These are phyloP conservation scores for Electrophaes corylata DNA, from an alignment of 2,888 invertebrate genomes.

Conservation along the genomic window DNA sequence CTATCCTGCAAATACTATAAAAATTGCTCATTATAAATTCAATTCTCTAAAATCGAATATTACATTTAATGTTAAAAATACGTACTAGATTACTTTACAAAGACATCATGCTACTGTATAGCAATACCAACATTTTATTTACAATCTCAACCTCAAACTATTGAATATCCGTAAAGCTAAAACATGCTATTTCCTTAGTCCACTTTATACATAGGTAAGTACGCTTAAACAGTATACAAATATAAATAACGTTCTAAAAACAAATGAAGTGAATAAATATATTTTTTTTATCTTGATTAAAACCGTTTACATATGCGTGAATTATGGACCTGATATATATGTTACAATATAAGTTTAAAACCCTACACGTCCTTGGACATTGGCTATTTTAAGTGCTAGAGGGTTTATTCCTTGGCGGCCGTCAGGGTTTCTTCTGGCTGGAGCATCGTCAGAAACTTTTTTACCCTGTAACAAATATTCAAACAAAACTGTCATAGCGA, in stretches of 20 bases:
- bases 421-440: constrained; percentile 26
- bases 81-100: neutral
- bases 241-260: too few relatives aligned
- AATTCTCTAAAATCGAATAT: constrained; percentile 10
- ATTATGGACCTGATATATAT: neutral
- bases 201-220: too few relatives aligned
- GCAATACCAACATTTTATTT: neutral
- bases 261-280: too few relatives aligned
- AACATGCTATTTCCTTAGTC: neutral
- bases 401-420: constrained; percentile 52
- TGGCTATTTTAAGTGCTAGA: constrained; percentile 59
- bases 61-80: neutral
- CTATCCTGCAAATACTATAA: neutral
- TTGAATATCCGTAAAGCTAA: neutral
- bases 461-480: constrained; percentile 53
- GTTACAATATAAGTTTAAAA: constrained; percentile 43
- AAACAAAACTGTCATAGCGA: neutral
- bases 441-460: constrained; percentile 22
- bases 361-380: constrained; percentile 58
- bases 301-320: too few relatives aligned
- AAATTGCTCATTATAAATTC: neutral
- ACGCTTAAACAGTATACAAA: neutral
- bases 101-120: neutral
- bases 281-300: too few relatives aligned
- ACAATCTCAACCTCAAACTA: neutral